Evolutionary conservation across 2,797 vertebrate genomes (phyloP), one percentile per base, ranked within the genome.

Genomic region (Platalea minor): DNA sequence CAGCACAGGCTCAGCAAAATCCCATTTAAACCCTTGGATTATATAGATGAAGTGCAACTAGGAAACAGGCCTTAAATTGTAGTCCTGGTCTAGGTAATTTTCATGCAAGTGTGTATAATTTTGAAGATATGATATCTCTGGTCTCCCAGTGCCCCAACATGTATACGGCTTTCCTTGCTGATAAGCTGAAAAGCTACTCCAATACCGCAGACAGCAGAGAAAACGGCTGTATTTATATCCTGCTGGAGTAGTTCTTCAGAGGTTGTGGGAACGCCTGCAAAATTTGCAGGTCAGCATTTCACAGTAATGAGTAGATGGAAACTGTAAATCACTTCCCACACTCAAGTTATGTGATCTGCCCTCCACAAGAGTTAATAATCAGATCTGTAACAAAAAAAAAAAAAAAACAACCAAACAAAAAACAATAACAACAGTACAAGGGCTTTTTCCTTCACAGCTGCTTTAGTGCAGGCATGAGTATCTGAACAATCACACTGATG

Each of bases 231-330:
- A 82, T 96, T 96, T 96, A 70, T 74, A 81, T 86, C 80, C 77
- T 92, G 46, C 48, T 77, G 68, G 74, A 95, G 51, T 74, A 82
- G 33, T 93, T 74, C 72, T 96, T 93, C 74, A 77, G 89, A 88
- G 60, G 37, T 69, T 91, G n/a, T 77, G 31, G 84, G 64, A 82
- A 95, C 0, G 35, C 67, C 76, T 83, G 70, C 24, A 35, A 84
- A 94, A 94, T 93, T 64, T 91, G 74, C 57, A 79, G 93, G 95
- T 96, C 94, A 89, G 80, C 86, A n/a, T 93, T 95, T 82, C 75
- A 60, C 64, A 80, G 35, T 83, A 95, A 92, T 92, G 73, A 95
- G 39, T 70, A 91, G 75, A 77, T 88, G 75, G 89, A 92, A 92
- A 74, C 64, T 77, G 82, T 91, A 94, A 92, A 92, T 77, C 64